Evolutionary conservation across 2,113 vertebrate species (phyloP), one percentile per base, ranked within the genome.

Genomic region (Dendrocopos noguchii): DNA sequence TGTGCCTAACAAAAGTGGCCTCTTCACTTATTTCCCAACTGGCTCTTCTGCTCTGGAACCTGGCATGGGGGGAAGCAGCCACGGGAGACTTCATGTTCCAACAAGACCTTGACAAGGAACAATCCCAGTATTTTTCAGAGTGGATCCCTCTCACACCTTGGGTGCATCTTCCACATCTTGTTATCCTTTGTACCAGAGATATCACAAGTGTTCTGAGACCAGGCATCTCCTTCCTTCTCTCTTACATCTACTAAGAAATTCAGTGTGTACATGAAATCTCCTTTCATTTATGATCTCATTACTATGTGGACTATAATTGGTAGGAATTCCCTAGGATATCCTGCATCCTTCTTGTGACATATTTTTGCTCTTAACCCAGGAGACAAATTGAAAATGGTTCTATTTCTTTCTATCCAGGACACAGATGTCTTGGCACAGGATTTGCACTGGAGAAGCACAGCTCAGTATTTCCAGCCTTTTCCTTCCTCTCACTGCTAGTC

Each of bases 311-410:
- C 61, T 90, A 66, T 61, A 91, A 88, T 34, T 68, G 53, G 64
- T 86, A 75, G 72, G 79, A 96, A 85, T 86, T 91, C 18, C 29
- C 91, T 90, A 94, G 84, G 84, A 92, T 91, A 96, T 92, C 87
- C 93, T 94, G 53, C 65, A 90, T 92, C 31, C 89, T 90, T 84
- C 66, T 92, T 77, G 64, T 80, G 84, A 87, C 52, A 74, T 73
- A 76, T 66, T 95, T 95, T 92, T 89, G 84, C 60, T 80, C 50
- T 77, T 76, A 84, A 85, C 79, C 53, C 76, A 91, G 56, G 72
- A 91, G 88, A 88, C 44, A 66, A 89, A 74, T 88, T 39, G 91
- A 74, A 64, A 83, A 71, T 7, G 68, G 47, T 72, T 85, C 86
- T 10, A 60, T 82, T 87, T 67, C 84, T 85, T 89, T 82, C 84